phyloP scores from a whole-genome alignment of 2,797 vertebrate genomes.

The Hipposideros larvatus region DNA sequence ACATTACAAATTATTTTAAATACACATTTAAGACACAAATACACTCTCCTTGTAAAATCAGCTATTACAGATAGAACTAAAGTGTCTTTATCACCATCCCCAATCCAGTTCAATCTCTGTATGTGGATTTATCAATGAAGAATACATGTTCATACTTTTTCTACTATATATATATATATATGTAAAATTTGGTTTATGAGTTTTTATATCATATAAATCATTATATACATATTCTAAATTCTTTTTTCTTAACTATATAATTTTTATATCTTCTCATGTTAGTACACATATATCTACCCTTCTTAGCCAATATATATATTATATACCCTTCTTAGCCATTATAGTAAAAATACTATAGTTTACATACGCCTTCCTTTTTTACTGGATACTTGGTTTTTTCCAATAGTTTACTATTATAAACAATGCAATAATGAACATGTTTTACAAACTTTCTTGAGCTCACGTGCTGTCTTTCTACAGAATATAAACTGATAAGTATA shows the following conservation, averaged over 20 bases:
- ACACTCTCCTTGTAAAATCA: not conserved
- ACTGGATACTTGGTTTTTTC: not conserved
- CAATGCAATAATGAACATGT: not conserved
- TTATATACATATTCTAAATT: not conserved
- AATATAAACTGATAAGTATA: not conserved
- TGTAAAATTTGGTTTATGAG: not conserved
- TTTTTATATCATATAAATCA: not conserved
- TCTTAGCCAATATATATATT: not conserved
- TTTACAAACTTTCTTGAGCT: not conserved
- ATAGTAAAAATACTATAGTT: not conserved
- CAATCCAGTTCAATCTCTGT: not conserved
- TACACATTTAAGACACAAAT: not conserved
- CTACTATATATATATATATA: not conserved
- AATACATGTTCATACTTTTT: not conserved
- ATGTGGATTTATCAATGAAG: not conserved
- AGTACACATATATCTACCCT: too few species aligned
- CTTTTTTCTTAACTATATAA: not conserved
- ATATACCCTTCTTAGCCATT: not conserved
- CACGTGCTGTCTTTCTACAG: not conserved
- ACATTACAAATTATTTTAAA: not conserved
- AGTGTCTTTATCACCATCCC: not conserved
- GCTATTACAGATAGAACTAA: not conserved
- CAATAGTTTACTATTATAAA: not conserved
- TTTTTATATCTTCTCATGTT: not conserved
- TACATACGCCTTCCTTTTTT: not conserved